Base-by-base conservation (phyloP, 2,888 invertebrate genomes). In the Eustalomyia histrio region DNA sequence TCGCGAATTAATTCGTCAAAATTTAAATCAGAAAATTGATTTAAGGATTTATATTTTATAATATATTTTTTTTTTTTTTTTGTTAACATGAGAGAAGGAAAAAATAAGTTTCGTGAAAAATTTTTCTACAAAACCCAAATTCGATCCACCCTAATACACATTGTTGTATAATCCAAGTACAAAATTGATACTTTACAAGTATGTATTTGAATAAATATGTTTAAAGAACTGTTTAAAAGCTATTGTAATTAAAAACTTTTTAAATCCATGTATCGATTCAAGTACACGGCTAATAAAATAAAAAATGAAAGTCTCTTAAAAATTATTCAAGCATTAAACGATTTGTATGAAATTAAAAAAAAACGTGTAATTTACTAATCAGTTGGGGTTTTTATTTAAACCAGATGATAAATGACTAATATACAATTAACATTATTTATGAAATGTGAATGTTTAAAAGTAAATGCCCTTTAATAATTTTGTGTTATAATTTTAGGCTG, bases 351-450 rank as follows among this genome's bases (percentile, higher is more conserved):
- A 64, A 52, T 39, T 29, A 52, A 65, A 33, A 33, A 17, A 76
- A 78, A 24, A 58, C 64, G 60, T 24, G 60, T 47, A 21, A 76
- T n/a, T 76, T 24, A 16, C 18, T 55, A 72, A 65, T 65, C 53
- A 39, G 18, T 12, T 52, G 39, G 52, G 57, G n/a, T 29, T 43
- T 55, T 58, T 58, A 12, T 50, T 58, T 16, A 53, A 72, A 78
- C 58, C 71, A 65, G 60, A 78, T 71, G 43, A n/a, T n/a, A 60
- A 14, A 65, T 71, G 61, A 76, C n/a, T 63, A 69, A 76, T 69
- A 55, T n/a, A 2, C 21, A 18, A 29, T 29, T 29, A 29, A 29
- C 7, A 29, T 10, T 29, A 2, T n/a, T 21, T 63, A 43, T 3
- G 8, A 3, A 43, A 43, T n/a, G 1, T 14, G n/a, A 2, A 2